Evolutionary conservation across 1,140 invertebrate genomes (phyloP), one percentile per base, ranked within the genome.

Genomic region (Drosophila sturtevanti): DNA sequence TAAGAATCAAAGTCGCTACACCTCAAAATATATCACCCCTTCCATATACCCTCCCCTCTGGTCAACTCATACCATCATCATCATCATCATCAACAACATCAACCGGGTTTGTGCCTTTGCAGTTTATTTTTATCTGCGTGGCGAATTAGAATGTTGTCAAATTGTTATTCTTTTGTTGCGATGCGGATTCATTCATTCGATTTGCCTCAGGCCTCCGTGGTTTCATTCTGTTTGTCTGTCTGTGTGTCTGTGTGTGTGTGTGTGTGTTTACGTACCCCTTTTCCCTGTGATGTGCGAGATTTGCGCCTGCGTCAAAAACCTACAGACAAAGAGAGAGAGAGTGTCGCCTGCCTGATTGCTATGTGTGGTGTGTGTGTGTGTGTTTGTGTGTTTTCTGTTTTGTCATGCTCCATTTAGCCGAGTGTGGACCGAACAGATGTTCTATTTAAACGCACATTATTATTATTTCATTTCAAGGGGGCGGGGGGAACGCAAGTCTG

Each of bases 351-450:
- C 48, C 12, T 54, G 52, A 24, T 44, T 56, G 31, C 60, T 41
- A 10, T 38, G 62, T 59, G 60, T 73, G 61, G 27, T 31, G 0
- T 31, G 27, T 31, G 27, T 41, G 14, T 38, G 62, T 59, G 56
- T 73, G 61, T 71, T 38, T 90, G 89, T 86, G 81, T 90, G 84
- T 90, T 90, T 91, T 91, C 72, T 91, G 85, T 91, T 90, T 91
- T 90, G 90, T 91, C 87, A 91, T 91, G 90, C 90, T 91, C 90
- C 90, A 91, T 91, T 91, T 91, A 91, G 68, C 84, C 85, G 84
- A 89, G 90, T 91, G 90, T 82, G 84, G 79, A 87, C 84, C 77
- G 90, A 91, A 90, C 90, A 91, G 90, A 91, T 91, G 90, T 91
- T 91, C 85, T 79, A 85, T 91, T 91, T 90, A 90, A 91, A 90